These are phyloP conservation scores for Leptestheria dahalacensis DNA, from an alignment of 1,140 invertebrate species.

Conservation along the genomic window DNA sequence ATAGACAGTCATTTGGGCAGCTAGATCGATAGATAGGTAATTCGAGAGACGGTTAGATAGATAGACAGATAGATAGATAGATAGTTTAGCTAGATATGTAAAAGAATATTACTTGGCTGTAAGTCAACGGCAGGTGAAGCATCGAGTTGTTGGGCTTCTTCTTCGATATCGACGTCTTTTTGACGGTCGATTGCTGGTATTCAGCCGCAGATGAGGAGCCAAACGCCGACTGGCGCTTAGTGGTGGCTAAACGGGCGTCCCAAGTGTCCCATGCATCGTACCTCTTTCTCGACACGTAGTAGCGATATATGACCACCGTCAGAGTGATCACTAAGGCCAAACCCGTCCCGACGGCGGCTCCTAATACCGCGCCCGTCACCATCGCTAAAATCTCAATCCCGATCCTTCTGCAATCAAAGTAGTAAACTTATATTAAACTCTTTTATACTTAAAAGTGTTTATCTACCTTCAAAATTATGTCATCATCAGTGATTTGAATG, in stretches of 20 bases:
- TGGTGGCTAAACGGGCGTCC: conserved; percentile 24
- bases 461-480: no score
- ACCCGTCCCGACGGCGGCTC: conserved; percentile 45
- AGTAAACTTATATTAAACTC: no score
- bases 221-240: background rate
- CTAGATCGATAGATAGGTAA: no score
- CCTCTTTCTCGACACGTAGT: conserved; percentile 36
- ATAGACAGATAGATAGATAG: no score
- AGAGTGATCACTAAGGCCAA: conserved; percentile 43
- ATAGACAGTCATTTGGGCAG: no score
- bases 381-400: conserved; percentile 14
- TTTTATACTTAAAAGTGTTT: no score
- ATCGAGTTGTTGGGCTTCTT: background rate
- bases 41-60: no score
- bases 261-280: conserved; percentile 39
- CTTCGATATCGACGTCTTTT: background rate
- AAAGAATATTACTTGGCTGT: background rate
- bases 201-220: background rate
- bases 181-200: background rate
- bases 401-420: no score
- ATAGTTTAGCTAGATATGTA: no score
- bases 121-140: background rate
- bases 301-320: conserved; percentile 46
- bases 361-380: conserved; percentile 44
- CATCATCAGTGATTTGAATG: no score